Base-by-base conservation (phyloP, 2,113 vertebrate species). In the Microtus oregoni region DNA sequence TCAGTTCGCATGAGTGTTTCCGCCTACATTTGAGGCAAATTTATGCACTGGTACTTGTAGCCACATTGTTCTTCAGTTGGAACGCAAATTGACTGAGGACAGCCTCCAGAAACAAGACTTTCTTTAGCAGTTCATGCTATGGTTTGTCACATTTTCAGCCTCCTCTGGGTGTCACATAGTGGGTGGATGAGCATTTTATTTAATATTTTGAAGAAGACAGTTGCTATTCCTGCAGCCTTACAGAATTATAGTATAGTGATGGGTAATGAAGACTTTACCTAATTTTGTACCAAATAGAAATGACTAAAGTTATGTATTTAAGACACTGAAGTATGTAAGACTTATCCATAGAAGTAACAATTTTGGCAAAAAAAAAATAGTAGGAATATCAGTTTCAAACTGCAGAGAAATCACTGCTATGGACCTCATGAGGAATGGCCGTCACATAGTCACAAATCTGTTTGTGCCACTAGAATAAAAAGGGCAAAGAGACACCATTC, bases 401-500 rank as follows among this genome's bases (percentile, higher is more conserved):
- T 13, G 70, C 81, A 97, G 97, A 91, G 90, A 75, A 30, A 96
- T 90, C 96, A 38, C 63, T 97, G 91, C 77, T 98, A 97, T 96
- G 97, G 96, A 79, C 81, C 94, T 92, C 90, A 91, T 96, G 96
- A 98, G 97, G 97, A 98, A 98, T 96, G 94, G 81, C 72, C 90
- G 41, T 81, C 91, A 41, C 61, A 95, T 90, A 97, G 97, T 97
- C 58, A 90, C 93, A 96, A 97, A 96, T 94, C 97, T 86, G 97
- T 98, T 98, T 98, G 97, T 95, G 90, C 95, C 96, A 97, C 98
- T 98, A 98, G 86, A 47, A 89, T 92, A 82, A 89, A 63, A 52
- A 50, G 89, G 89, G 61, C 96, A 98, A 98, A 94, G 89, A 97
- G 95, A 96, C 79, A 97, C 98, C 97, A 97, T 98, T 96, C 98